Base-by-base conservation (phyloP, 2,113 vertebrate species). In the Entomyzon cyanotis region DNA sequence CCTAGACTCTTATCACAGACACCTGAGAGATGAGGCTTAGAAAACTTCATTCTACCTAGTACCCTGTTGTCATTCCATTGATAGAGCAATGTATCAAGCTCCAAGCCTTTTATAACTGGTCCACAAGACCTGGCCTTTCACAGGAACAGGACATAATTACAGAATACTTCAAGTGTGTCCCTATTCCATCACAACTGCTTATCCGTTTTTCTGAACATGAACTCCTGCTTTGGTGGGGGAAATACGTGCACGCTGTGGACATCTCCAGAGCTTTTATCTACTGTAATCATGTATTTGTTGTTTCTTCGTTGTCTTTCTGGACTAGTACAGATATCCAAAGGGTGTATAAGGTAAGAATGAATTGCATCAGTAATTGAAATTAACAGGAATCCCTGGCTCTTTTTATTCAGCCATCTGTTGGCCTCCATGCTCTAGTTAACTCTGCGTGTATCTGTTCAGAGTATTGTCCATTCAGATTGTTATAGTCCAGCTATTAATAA, bases 401-500 rank as follows among this genome's bases (percentile, higher is more conserved):
- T 75, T 71, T 91, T 79, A 86, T 90, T 94, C 55, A 89, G 50
- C 47, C 77, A 46, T 89, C 71, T 88, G 78, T 68, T 93, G 81
- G 67, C 56, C 37, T 96, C 59, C 44, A 28, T 86, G 55, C 84
- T 80, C 78, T 80, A 58, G 58, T 95, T 95, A 93, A 69, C 53
- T 70, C 49, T 78, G 70, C 27, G 27, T 67, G 30, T 82, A 35
- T 95, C 94, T 96, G 58, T 84, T 91, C 79, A 69, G 39, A 75
- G 24, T 64, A 71, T 74, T 87, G 63, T 49, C 83, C 33, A 30
- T 93, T 94, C 91, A 87, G 79, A 84, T 88, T 80, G 87, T 89
- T 95, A 55, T 39, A 70, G 60, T 87, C 65, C 46, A 94, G 70
- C 78, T 83, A 88, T 58, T 70, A 90, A 82, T 94, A 96, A 95